These are phyloP conservation scores for Capra hircus DNA, from an alignment of 2,113 vertebrate species.

Conservation along the genomic window DNA sequence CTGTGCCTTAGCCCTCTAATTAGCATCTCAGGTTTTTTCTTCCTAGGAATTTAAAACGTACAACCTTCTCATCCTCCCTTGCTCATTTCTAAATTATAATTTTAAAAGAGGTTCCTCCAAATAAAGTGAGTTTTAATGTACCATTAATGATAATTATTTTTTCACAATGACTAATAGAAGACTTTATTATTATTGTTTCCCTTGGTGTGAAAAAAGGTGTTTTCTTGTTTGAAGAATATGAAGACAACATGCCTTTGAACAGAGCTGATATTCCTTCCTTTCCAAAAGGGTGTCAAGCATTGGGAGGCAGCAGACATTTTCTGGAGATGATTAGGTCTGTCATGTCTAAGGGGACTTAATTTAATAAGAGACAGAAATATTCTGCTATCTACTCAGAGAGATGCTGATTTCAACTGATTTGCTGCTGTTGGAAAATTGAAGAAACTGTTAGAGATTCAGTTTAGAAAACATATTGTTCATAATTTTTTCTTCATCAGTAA, in stretches of 20 bases:
- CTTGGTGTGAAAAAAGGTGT: not conserved
- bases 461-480: not conserved
- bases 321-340: constrained; percentile 63
- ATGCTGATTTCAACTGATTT: constrained; percentile 50
- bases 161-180: not conserved
- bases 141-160: not conserved
- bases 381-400: constrained; percentile 46
- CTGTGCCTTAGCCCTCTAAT: not conserved
- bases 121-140: not conserved
- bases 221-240: not conserved
- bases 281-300: constrained; percentile 55
- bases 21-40: not conserved
- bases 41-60: not conserved
- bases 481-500: constrained; percentile 47
- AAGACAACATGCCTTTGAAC: constrained; percentile 31
- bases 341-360: constrained; percentile 61
- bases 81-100: not conserved
- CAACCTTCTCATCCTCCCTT: not conserved
- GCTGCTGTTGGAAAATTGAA: constrained; percentile 64
- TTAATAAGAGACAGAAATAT: constrained; percentile 70
- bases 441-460: not conserved
- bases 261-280: constrained; percentile 44
- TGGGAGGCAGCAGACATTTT: constrained; percentile 67
- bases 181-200: not conserved
- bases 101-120: not conserved